These are phyloP conservation scores for Porites divaricata DNA, from an alignment of 92 coral and sea anemone species.

Conservation along the genomic window DNA sequence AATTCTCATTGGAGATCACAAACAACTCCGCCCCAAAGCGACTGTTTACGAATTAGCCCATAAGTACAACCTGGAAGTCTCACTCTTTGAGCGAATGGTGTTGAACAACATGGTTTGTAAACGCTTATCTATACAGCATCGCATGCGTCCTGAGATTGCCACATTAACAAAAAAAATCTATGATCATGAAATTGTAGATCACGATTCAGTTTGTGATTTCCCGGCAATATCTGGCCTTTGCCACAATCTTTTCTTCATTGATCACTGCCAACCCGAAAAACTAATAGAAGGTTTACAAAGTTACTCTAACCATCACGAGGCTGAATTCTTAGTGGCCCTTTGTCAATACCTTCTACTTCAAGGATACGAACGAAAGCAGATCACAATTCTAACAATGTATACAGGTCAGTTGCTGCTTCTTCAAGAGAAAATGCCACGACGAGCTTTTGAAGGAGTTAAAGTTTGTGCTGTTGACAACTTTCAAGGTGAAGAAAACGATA, in stretches of 20 bases:
- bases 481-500: constrained; percentile 87
- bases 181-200: constrained; percentile 66
- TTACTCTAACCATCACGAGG: constrained; percentile 74
- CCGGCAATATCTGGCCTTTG: constrained; percentile 46
- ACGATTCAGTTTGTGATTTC: constrained; percentile 48
- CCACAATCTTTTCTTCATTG: constrained; percentile 57
- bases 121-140: constrained; percentile 65
- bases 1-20: constrained; percentile 91
- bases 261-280: constrained; percentile 55
- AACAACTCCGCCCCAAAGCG: constrained; percentile 89
- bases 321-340: constrained; percentile 59
- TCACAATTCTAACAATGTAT: constrained; percentile 78
- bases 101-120: constrained; percentile 67
- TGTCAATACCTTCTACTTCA: constrained; percentile 70
- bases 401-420: constrained; percentile 72
- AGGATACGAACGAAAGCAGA: constrained; percentile 55
- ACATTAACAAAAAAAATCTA: constrained; percentile 67
- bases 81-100: constrained; percentile 80
- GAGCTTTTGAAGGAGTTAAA: constrained; percentile 50
- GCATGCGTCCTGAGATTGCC: constrained; percentile 81
- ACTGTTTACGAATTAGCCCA: constrained; percentile 72
- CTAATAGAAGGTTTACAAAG: constrained; percentile 62
- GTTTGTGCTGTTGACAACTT: constrained; percentile 74
- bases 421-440: constrained; percentile 59
- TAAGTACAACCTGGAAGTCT: constrained; percentile 67